Conservation (phyloP, 2,888 invertebrate species). For the Dusona sp. region DNA sequence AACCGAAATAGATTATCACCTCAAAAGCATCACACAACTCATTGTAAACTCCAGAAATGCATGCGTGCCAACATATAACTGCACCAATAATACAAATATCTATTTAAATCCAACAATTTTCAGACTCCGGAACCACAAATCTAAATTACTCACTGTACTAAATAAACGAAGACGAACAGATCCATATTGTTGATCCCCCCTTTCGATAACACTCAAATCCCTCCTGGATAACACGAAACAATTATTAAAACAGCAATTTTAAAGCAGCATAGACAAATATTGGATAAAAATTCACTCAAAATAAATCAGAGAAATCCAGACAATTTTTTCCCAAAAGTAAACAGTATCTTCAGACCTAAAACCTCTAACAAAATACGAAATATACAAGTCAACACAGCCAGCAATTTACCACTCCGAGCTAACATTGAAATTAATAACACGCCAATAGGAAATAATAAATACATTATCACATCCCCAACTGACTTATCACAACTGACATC, state of each 20-base stretch:
- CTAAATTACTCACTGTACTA: slow-evolving; percentile 11
- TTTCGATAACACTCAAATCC: not conserved
- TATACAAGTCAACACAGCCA: slow-evolving; percentile 3
- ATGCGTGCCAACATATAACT: not conserved
- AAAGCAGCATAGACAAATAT: slow-evolving; percentile 9
- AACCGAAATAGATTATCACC: slow-evolving; percentile 6
- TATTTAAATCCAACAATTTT: slow-evolving; percentile 23
- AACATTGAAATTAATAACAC: not conserved
- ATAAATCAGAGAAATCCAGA: slow-evolving; percentile 23
- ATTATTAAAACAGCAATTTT: slow-evolving; percentile 1
- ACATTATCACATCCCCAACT: not conserved
- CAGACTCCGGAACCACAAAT: slow-evolving; percentile 47
- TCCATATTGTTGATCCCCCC: not conserved
- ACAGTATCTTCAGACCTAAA: slow-evolving; percentile 51
- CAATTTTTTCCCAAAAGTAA: slow-evolving; percentile 85
- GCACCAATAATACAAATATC: not conserved
- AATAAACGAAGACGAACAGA: not conserved
- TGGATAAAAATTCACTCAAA: slow-evolving; percentile 20
- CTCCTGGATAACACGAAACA: not conserved
- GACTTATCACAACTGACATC: slow-evolving; percentile 20
- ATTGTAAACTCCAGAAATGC: not conserved
- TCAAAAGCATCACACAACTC: not conserved
- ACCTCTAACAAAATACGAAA: not conserved
- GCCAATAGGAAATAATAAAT: slow-evolving; percentile 12
- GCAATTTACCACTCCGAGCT: not conserved